Base-by-base conservation (phyloP, 2,797 vertebrate genomes). In the Sebastes diploproa region DNA sequence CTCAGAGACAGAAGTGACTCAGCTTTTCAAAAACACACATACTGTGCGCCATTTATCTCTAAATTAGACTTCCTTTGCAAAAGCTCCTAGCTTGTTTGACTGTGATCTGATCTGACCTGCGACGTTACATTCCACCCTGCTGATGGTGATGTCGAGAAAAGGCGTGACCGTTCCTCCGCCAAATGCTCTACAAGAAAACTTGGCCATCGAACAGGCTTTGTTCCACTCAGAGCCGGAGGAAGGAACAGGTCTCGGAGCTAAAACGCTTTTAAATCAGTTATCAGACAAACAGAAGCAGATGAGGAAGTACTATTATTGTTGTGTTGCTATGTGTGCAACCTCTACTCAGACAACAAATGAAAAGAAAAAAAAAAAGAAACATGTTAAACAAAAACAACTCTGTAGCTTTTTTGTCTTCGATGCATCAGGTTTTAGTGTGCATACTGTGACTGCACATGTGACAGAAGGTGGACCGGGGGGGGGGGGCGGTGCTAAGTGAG, bases 341-440 rank as follows among this genome's bases (percentile, higher is more conserved):
- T 83, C 76, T 78, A 86, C 75, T 79, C 32, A 56, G 10, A 82
- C 18, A 76, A 85, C 62, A 27, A 36, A 75, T 13, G 2, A 6
- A 79, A 58, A 59, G 36, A 60, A 61, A 29, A n/a, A 0, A 0
- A 36, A 36, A 12, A 16, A 78, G 36, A 76, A 88, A 83, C 34
- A 67, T 6, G 20, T 54, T 52, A 73, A 81, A 72, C 29, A 70
- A 85, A 64, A 83, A 80, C 63, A 84, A 87, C 77, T 84, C 76
- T 67, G 66, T 61, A 74, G 87, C 78, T 81, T 83, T 87, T 62
- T 88, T 84, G 72, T 88, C 78, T 77, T 78, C 29, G 32, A 84
- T 80, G 86, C 81, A 80, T 86, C 66, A 67, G 72, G 75, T 85
- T 89, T 89, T 85, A 86, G 83, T 87, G 87, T 88, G 74, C 81